Percentiles rank a stretch among this genome's conserved stretches.
These are phyloP conservation scores for Leucoraja ocellata DNA, from an alignment of 2,797 vertebrate genomes.

Conservation along the genomic window DNA sequence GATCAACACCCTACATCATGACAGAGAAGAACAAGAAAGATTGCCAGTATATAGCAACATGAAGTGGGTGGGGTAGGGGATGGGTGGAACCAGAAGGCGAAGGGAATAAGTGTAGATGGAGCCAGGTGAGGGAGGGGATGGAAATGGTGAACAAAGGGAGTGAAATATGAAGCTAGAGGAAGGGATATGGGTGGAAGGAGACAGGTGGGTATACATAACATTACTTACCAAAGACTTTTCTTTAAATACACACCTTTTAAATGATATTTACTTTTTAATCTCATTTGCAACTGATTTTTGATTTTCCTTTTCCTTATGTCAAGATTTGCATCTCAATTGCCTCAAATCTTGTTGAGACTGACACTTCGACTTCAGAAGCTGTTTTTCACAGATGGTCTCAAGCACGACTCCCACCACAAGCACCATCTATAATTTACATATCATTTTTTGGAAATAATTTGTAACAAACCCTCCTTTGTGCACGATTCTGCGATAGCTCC, in stretches of 20 bases:
- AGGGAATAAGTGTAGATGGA: no score
- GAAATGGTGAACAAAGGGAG: no score
- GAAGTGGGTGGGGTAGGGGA: no score
- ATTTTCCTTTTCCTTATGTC: background rate
- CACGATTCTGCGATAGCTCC: background rate
- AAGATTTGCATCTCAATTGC: background rate
- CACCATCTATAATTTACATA: background rate
- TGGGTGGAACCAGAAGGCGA: no score
- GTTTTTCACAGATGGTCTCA: background rate
- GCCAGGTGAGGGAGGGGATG: no score
- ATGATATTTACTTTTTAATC: no score
- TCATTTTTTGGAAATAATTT: background rate
- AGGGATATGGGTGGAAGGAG: no score
- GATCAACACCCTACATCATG: no score
- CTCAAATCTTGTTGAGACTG: background rate
- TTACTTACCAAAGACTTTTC: background rate
- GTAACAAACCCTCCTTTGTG: background rate
- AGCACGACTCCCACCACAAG: background rate
- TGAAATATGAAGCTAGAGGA: no score
- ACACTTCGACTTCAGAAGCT: background rate
- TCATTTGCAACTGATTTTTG: no score
- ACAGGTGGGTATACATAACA: background rate
- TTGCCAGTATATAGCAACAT: no score
- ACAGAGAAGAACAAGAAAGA: no score
- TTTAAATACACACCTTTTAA: background rate